Percentiles rank a stretch among this genome's conserved stretches.
Conservation (phyloP, 2,113 vertebrate species). For the Trachemys scripta region DNA sequence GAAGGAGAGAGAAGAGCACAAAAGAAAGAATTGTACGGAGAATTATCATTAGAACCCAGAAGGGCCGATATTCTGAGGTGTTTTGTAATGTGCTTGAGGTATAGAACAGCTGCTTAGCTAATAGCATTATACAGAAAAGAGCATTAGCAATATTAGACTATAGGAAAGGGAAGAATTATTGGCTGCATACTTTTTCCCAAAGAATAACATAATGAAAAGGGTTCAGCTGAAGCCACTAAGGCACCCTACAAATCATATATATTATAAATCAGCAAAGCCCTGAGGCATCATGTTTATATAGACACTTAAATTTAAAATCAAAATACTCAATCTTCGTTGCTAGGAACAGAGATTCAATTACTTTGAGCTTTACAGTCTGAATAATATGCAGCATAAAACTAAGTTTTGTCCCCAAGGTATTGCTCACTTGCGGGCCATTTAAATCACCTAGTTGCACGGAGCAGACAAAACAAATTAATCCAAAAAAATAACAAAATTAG, state of each 20-base stretch:
- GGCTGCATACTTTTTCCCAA: slow-evolving; percentile 31
- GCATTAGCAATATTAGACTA: slow-evolving; percentile 55
- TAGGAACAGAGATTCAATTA: slow-evolving; percentile 78
- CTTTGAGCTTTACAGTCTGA: slow-evolving; percentile 76
- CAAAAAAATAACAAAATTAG: slow-evolving; percentile 64
- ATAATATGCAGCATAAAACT: slow-evolving; percentile 71
- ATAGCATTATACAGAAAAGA: slow-evolving; percentile 67
- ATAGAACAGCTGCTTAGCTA: slow-evolving; percentile 64
- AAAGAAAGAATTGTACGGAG: background rate
- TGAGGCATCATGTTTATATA: slow-evolving; percentile 77
- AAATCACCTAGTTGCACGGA: slow-evolving; percentile 74
- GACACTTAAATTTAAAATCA: slow-evolving; percentile 82
- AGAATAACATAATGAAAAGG: slow-evolving; percentile 74
- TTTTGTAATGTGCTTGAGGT: slow-evolving; percentile 46
- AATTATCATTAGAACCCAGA: background rate
- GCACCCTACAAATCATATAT: slow-evolving; percentile 56
- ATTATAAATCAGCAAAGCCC: slow-evolving; percentile 76
- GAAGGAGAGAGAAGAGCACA: background rate
- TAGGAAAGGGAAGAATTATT: slow-evolving; percentile 68
- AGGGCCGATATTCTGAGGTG: background rate
- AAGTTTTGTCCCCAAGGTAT: slow-evolving; percentile 76
- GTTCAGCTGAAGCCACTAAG: slow-evolving; percentile 67
- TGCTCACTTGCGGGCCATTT: slow-evolving; percentile 73
- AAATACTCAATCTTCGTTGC: slow-evolving; percentile 79
- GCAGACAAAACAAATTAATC: slow-evolving; percentile 76